Percentiles rank a stretch among this genome's conserved stretches.
These are phyloP conservation scores for Paralvinella palmiformis DNA, from an alignment of 1,140 invertebrate species.

Conservation along the genomic window DNA sequence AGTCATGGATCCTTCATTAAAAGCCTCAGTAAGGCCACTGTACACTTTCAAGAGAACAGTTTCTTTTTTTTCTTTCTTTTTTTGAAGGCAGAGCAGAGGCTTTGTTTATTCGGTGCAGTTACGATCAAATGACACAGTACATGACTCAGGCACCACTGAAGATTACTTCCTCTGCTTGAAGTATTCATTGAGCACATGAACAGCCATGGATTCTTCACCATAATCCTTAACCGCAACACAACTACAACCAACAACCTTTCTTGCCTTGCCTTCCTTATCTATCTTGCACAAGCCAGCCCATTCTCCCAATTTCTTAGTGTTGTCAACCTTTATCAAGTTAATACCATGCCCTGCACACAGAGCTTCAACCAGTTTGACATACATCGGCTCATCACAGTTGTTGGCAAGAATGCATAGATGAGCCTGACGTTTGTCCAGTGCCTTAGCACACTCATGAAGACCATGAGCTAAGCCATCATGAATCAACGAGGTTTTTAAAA, in stretches of 20 bases:
- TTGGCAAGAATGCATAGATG: conserved; percentile 93
- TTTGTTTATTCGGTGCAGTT: no score
- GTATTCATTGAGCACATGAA: conserved; percentile 88
- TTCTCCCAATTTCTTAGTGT: conserved; percentile 98
- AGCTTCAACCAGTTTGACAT: conserved; percentile 96
- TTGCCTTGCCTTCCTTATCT: conserved; percentile 96
- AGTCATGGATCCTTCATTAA: no score
- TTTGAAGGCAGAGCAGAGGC: no score
- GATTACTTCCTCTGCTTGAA: conserved; percentile 57
- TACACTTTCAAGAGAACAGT: no score
- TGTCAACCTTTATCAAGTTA: conserved; percentile 90
- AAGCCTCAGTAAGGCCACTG: no score
- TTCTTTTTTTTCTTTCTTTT: no score
- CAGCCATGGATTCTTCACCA: conserved; percentile 88
- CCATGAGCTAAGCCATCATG: conserved; percentile 93
- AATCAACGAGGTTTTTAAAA: conserved; percentile 89
- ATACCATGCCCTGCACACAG: conserved; percentile 98
- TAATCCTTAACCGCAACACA: conserved; percentile 95
- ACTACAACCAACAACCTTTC: conserved; percentile 97
- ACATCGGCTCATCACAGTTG: conserved; percentile 95
- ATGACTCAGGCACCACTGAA: no score
- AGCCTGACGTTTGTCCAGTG: conserved; percentile 94
- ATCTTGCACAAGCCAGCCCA: conserved; percentile 99
- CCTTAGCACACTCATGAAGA: conserved; percentile 92
- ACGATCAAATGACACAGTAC: no score